These are phyloP conservation scores for Nesospiza acunhae DNA, from an alignment of 2,113 vertebrate genomes.

Conservation along the genomic window DNA sequence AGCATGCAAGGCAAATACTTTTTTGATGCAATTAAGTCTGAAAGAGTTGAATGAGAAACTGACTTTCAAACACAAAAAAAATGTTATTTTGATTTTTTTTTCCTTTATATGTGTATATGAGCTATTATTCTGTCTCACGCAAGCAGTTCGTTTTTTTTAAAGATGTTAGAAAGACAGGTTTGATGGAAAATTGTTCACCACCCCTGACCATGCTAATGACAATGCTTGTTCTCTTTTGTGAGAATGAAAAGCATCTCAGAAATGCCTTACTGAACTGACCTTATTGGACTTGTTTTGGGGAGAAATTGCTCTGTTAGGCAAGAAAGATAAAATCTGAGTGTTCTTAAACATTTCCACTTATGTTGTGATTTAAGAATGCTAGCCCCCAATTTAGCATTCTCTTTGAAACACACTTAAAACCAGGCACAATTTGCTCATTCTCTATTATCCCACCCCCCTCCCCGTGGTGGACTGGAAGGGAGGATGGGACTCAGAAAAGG, in stretches of 20 bases:
- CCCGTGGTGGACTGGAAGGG: background rate
- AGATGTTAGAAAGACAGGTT: background rate
- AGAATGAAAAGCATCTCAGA: background rate
- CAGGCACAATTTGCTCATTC: background rate
- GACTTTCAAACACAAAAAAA: background rate
- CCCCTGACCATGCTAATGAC: background rate
- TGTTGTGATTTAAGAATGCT: background rate
- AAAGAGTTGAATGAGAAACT: background rate
- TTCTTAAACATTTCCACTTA: background rate
- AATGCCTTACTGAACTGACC: background rate
- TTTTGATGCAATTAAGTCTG: background rate
- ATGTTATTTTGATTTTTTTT: background rate
- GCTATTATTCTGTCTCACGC: background rate
- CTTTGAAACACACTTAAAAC: background rate
- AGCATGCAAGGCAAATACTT: background rate
- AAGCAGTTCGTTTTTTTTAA: background rate
- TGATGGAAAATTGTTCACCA: background rate
- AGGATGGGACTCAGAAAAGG: background rate
- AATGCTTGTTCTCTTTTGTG: background rate
- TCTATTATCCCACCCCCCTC: accelerated
- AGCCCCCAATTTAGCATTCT: background rate
- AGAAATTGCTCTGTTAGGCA: background rate
- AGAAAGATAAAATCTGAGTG: background rate
- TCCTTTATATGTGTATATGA: accelerated
- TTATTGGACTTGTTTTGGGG: background rate